phyloP scores from a whole-genome alignment of 2,113 vertebrate genomes.

The Etheostoma cragini region DNA sequence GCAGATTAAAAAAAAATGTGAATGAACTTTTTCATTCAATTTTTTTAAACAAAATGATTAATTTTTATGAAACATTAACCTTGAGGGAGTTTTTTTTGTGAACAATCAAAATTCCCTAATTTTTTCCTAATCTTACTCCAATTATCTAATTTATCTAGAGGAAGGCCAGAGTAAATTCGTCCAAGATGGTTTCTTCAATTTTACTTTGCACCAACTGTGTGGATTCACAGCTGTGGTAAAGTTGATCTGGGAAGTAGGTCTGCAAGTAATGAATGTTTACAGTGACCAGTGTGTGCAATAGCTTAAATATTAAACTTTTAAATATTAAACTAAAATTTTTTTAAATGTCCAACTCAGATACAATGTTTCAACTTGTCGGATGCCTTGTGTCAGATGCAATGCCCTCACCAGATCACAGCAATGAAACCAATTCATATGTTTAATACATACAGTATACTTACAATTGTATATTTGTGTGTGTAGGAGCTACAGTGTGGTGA shows the following conservation, averaged over 20 bases:
- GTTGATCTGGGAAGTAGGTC: too few relatives aligned
- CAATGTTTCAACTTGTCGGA: neutral
- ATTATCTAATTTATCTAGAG: neutral
- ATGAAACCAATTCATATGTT: neutral
- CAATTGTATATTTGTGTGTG: neutral
- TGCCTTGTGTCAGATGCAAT: neutral
- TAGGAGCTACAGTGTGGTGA: slow-evolving; percentile 96
- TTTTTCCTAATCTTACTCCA: neutral
- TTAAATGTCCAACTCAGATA: neutral
- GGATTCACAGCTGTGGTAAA: neutral
- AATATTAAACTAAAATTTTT: neutral
- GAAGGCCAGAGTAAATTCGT: neutral
- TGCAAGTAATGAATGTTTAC: too few relatives aligned
- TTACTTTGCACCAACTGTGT: neutral
- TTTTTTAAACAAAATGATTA: neutral
- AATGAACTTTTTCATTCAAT: too few relatives aligned
- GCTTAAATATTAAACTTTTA: neutral
- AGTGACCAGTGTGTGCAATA: too few relatives aligned
- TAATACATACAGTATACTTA: too few relatives aligned
- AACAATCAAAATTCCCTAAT: too few relatives aligned
- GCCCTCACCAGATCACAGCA: neutral
- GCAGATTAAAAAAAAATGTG: too few relatives aligned
- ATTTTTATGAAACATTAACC: neutral
- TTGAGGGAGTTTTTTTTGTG: neutral
- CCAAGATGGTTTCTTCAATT: neutral